Percentiles rank a stretch among this genome's conserved stretches.
Conservation (phyloP, 2,888 invertebrate species). For the Drosophila neoperkinsi region DNA sequence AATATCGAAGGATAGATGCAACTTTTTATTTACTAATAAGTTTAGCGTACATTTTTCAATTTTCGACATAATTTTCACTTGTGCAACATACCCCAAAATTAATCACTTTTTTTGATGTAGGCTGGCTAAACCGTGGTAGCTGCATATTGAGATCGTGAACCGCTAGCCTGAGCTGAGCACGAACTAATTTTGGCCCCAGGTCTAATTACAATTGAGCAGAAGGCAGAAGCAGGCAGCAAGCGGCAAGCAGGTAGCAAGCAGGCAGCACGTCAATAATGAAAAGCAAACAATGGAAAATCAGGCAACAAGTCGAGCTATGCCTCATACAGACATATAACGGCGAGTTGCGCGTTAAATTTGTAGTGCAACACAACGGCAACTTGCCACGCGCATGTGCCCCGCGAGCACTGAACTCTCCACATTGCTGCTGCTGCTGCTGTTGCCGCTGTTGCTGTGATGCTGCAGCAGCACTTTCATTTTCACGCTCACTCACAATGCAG, state of each 20-base stretch:
- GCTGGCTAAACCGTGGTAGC: background rate
- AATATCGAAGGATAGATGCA: background rate
- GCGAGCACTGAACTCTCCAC: slow-evolving; percentile 44
- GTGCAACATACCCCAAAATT: background rate
- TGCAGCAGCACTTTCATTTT: slow-evolving; percentile 73
- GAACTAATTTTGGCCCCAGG: slow-evolving; percentile 53
- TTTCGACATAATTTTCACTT: background rate
- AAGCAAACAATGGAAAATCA: slow-evolving; percentile 75
- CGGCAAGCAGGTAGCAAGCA: slow-evolving; percentile 42
- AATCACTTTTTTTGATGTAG: slow-evolving; percentile 9
- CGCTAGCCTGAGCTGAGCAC: slow-evolving; percentile 68
- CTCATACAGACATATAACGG: slow-evolving; percentile 40
- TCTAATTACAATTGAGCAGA: slow-evolving; percentile 57
- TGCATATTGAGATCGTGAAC: slow-evolving; percentile 52
- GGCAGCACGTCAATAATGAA: slow-evolving; percentile 73
- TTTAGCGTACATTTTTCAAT: background rate
- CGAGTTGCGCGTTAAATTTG: slow-evolving; percentile 40
- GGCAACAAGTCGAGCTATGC: slow-evolving; percentile 30
- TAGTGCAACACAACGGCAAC: slow-evolving; percentile 72
- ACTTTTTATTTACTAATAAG: background rate
- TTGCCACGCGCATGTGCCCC: slow-evolving; percentile 73
- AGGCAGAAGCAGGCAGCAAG: background rate
- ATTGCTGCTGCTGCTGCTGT: slow-evolving; percentile 2
- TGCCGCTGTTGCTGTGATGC: slow-evolving; percentile 2
- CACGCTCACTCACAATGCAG: slow-evolving; percentile 71